These are phyloP conservation scores for Myathropa florea DNA, from an alignment of 2,888 invertebrate genomes.

Conservation along the genomic window DNA sequence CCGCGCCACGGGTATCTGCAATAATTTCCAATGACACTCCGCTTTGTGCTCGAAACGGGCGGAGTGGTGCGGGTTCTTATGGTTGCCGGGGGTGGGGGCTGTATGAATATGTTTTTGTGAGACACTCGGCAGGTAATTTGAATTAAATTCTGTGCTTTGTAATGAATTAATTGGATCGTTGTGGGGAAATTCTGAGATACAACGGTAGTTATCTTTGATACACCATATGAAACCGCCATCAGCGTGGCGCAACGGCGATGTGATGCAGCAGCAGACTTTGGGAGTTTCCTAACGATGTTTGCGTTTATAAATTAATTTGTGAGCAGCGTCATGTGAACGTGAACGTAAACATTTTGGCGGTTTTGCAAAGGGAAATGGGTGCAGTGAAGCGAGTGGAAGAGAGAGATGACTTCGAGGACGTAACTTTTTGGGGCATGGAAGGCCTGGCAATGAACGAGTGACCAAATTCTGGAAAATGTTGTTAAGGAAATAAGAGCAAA, in stretches of 20 bases:
- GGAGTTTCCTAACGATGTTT: background rate
- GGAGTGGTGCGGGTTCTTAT: no score
- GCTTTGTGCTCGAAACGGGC: background rate
- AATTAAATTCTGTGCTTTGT: constrained; percentile 60
- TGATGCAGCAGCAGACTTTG: background rate
- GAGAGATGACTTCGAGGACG: no score
- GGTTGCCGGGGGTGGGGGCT: no score
- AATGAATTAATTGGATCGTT: constrained; percentile 67
- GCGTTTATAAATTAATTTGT: background rate
- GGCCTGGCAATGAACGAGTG: no score
- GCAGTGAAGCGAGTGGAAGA: background rate
- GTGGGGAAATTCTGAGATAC: constrained; percentile 29
- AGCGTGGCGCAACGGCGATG: background rate
- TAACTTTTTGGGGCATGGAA: no score
- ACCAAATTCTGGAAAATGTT: no score
- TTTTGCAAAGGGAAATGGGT: background rate
- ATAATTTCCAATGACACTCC: constrained; percentile 38
- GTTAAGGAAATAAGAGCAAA: no score
- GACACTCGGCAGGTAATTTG: constrained; percentile 46
- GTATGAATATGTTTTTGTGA: constrained; percentile 19
- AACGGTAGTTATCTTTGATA: constrained; percentile 38
- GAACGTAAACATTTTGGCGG: background rate
- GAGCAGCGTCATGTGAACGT: background rate
- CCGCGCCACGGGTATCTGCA: constrained; percentile 6
- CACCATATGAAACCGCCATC: constrained; percentile 21